Evolutionary conservation across 2,113 vertebrate genomes (phyloP).

Genomic region (Ailurus styani): DNA sequence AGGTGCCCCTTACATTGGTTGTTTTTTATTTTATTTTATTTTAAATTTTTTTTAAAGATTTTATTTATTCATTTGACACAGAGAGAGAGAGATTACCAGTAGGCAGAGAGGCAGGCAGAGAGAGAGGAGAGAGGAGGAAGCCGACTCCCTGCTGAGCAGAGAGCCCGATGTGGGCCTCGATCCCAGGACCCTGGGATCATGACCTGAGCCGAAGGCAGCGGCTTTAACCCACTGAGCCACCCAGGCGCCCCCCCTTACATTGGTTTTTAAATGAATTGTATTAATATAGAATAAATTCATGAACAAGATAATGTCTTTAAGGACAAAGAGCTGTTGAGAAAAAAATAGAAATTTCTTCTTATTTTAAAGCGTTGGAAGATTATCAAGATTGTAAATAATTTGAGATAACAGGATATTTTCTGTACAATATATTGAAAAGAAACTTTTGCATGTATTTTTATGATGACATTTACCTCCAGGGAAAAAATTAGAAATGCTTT

Average conservation of each 20-base stretch:
- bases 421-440: neutral
- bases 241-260: neutral
- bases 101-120: too few species aligned
- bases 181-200: too few species aligned
- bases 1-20: neutral
- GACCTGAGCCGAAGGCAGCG: too few species aligned
- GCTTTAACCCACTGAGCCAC: neutral
- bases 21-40: too few species aligned
- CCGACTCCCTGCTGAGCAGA: too few species aligned
- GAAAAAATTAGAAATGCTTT: neutral
- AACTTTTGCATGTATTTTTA: constrained; percentile 23
- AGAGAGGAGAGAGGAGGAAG: too few species aligned
- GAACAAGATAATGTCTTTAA: neutral
- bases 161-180: too few species aligned
- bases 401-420: neutral
- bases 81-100: too few species aligned
- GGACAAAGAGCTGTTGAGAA: neutral
- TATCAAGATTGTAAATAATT: constrained; percentile 21
- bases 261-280: neutral
- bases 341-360: neutral
- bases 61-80: too few species aligned
- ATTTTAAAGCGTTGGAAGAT: neutral
- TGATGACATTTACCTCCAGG: neutral
- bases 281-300: constrained; percentile 25
- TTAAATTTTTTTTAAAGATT: too few species aligned